Evolutionary conservation across 1,140 invertebrate genomes (phyloP), one percentile per base, ranked within the genome.

Genomic region (Antheraea pernyi): DNA sequence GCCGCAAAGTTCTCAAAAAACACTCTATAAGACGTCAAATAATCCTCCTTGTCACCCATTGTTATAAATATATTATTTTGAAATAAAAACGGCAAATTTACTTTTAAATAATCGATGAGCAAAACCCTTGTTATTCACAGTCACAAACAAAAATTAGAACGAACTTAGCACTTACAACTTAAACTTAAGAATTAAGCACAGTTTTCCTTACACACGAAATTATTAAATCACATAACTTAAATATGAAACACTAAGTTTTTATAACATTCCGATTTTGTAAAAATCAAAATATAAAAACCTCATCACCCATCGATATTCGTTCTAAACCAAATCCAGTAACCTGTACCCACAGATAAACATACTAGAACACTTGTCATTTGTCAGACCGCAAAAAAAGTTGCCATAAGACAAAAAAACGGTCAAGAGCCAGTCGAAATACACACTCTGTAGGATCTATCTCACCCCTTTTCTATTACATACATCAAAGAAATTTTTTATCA

Each of bases 1-100:
- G 93, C 91, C 70, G 95, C 93, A 90, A 96, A 96, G 84, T 94
- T 93, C 67, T 95, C 93, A 81, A 96, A 95, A 91, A 96, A 96
- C 72, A 94, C 91, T 67, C 94, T 93, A 84, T 96, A 96, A 7
- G 93, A 92, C 10, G 92, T 94, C 78, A 96, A 91, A 92, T 96
- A 96, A 84, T 96, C 95, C 68, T 95, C 95, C 78, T 95, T 91
- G 73, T 91, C 87, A 76, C 82, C 83, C 89, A 91, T 91, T 80
- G 71, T 63, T 76, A 68, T 74, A 61, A 68, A 69, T 61, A 71
- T 70, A 75, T 69, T 73, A 73, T 65, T 65, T 73, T 79, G 68
- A 73, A 53, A 1, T 0, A 53, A 13, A 16, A 53, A 7, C 16
- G 13, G 16, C 9, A 73, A 72, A 61, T 30, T 30, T 74, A 72